phyloP scores from a whole-genome alignment of 35 echinoderm and acorn worm species.

The Ophiothrix spiculata region DNA sequence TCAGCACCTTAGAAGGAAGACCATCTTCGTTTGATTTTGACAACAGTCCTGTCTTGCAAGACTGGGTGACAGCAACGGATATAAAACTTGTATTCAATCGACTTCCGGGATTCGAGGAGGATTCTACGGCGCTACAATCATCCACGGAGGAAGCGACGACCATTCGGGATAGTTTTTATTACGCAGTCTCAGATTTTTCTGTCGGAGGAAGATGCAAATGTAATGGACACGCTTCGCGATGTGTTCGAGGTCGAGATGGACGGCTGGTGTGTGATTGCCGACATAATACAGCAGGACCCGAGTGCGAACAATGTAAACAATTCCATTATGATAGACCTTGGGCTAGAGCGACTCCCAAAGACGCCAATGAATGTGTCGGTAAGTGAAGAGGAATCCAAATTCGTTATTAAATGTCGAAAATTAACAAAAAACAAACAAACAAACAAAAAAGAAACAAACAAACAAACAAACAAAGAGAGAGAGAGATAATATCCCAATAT shows the following conservation, averaged over 20 bases:
- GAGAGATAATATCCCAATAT: no score
- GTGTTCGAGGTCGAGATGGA: constrained; percentile 55
- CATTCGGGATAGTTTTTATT: constrained; percentile 68
- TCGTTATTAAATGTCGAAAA: no score
- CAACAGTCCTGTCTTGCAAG: constrained; percentile 89
- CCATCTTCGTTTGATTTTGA: constrained; percentile 93
- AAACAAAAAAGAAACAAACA: no score
- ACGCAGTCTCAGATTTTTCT: constrained; percentile 93
- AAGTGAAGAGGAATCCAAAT: no score
- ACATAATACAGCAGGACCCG: constrained; percentile 90
- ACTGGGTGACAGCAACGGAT: constrained; percentile 98
- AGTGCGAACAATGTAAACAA: constrained; percentile 94
- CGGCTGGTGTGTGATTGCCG: constrained; percentile 76
- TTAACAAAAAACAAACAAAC: no score
- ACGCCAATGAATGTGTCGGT: constrained; percentile 97
- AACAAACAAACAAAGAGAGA: no score
- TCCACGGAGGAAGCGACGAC: constrained; percentile 46
- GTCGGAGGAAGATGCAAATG: constrained; percentile 97
- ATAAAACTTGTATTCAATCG: constrained; percentile 93
- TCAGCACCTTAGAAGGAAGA: constrained; percentile 83
- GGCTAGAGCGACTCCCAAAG: constrained; percentile 83
- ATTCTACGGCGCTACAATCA: not conserved
- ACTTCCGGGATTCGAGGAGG: constrained; percentile 36
- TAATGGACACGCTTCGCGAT: constrained; percentile 92
- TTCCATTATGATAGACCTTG: constrained; percentile 98